Conservation (phyloP, 2,797 vertebrate genomes). For the Rhincodon typus region DNA sequence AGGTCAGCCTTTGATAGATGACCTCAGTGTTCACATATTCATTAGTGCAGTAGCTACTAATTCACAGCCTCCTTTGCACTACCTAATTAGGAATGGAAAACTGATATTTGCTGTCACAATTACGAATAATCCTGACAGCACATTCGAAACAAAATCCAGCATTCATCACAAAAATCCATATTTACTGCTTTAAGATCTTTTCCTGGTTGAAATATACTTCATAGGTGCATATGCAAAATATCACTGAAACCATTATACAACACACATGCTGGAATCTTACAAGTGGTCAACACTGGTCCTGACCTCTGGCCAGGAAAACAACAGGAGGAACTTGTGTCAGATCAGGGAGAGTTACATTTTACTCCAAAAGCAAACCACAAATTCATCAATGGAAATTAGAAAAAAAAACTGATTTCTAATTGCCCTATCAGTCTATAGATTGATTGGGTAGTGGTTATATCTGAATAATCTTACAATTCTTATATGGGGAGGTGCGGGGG, state of each 20-base stretch:
- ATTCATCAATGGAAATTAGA: background rate
- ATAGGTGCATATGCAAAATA: background rate
- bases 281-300: background rate
- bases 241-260: background rate
- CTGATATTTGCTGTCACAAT: too few species aligned
- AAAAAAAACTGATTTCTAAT: background rate
- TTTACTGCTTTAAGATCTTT: background rate
- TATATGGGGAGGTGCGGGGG: too few species aligned
- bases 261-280: background rate
- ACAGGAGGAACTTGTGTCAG: background rate
- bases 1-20: too few species aligned
- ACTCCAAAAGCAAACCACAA: background rate
- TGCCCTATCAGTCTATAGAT: background rate
- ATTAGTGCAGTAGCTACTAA: background rate
- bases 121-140: too few species aligned
- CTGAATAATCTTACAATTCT: background rate
- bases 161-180: background rate
- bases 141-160: background rate
- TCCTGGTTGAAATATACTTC: background rate
- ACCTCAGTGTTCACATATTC: too few species aligned
- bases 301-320: too few species aligned
- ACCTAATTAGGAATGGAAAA: background rate
- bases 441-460: background rate
- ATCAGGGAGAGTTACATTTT: too few species aligned
- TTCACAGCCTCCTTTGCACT: background rate